Evolutionary conservation across 2,797 vertebrate species (phyloP).

Genomic region (Ispidina lecontei): DNA sequence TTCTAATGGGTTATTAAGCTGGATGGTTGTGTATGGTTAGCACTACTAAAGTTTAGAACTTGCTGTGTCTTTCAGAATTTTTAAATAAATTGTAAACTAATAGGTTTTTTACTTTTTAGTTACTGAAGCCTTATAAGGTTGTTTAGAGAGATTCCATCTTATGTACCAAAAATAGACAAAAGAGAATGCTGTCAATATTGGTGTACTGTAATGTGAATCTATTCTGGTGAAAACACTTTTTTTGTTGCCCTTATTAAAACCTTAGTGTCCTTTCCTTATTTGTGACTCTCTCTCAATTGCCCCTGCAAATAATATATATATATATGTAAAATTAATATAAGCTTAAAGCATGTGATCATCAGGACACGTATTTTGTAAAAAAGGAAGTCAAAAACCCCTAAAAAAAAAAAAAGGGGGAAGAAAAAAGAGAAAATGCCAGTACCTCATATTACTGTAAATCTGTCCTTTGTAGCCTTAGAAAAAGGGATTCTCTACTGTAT

Average conservation of each 20-base stretch:
- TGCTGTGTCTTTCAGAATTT: conserved; percentile 82
- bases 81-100: conserved; percentile 84
- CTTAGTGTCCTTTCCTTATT: conserved; percentile 82
- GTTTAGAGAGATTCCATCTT: conserved; percentile 81
- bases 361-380: conserved; percentile 71
- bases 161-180: conserved; percentile 85
- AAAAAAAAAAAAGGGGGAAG: neutral
- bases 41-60: conserved; percentile 84
- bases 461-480: neutral
- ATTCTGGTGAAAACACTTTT: conserved; percentile 77
- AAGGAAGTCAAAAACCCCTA: neutral
- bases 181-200: conserved; percentile 84
- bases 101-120: conserved; percentile 83
- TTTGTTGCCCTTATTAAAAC: conserved; percentile 83
- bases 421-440: neutral
- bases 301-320: conserved; percentile 57
- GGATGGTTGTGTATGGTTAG: conserved; percentile 78
- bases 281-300: conserved; percentile 83
- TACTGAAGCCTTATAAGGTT: conserved; percentile 82
- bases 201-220: conserved; percentile 85
- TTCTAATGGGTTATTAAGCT: conserved; percentile 76
- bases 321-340: conserved; percentile 52
- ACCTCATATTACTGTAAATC: conserved; percentile 45
- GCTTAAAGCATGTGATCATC: conserved; percentile 68
- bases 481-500: conserved; percentile 35